Evolutionary conservation across 1,140 invertebrate species (phyloP).

Genomic region (Chlorops oryzae): DNA sequence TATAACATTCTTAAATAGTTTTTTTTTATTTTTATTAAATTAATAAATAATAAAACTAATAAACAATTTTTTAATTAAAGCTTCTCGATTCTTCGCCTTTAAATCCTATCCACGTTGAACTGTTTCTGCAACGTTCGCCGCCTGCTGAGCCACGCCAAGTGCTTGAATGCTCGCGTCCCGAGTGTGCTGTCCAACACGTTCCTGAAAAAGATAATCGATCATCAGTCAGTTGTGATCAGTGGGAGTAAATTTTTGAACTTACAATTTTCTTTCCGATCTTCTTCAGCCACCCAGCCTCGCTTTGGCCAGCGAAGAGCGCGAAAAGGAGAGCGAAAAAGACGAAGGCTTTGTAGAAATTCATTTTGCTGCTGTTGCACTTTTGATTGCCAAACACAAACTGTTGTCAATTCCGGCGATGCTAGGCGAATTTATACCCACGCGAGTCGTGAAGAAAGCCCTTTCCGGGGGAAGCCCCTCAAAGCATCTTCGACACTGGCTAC

Average conservation of each 20-base stretch:
- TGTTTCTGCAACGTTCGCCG: conserved; percentile 38
- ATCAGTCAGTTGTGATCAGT: background rate
- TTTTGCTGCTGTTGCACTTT: too few relatives aligned
- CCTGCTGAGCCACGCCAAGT: conserved; percentile 36
- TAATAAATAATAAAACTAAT: too few relatives aligned
- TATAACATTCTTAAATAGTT: too few relatives aligned
- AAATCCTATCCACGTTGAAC: conserved; percentile 1
- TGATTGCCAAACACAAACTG: too few relatives aligned
- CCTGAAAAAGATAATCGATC: conserved; percentile 19
- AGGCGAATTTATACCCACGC: too few relatives aligned
- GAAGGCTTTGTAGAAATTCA: conserved; percentile 42
- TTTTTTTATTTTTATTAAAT: too few relatives aligned
- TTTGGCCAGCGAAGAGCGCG: conserved; percentile 29
- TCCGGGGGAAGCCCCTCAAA: too few relatives aligned
- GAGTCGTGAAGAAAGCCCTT: too few relatives aligned
- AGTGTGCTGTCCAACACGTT: conserved; percentile 38
- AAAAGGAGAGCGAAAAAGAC: conserved; percentile 32
- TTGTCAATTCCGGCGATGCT: too few relatives aligned
- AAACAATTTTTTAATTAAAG: too few relatives aligned
- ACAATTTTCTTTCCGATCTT: conserved; percentile 35
- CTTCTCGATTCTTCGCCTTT: too few relatives aligned
- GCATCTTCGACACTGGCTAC: too few relatives aligned
- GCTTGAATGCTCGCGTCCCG: conserved; percentile 38
- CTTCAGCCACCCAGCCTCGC: conserved; percentile 35
- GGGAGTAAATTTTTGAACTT: conserved; percentile 7